Conservation (phyloP, 2,888 invertebrate species). For the Heliconius charithonia region DNA sequence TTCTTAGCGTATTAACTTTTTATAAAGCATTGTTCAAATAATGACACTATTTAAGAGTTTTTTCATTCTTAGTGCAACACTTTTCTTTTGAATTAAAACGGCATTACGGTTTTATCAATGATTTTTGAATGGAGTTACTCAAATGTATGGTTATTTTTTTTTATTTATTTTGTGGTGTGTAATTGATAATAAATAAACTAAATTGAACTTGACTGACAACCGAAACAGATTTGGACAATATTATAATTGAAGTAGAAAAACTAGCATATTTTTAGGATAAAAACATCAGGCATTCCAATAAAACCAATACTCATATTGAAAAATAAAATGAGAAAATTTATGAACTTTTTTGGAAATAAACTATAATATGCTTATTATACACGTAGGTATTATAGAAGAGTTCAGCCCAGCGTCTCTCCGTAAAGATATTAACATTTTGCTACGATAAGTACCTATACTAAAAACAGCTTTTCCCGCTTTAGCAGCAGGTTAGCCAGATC, state of each 20-base stretch:
- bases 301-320: neutral
- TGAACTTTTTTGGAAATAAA: neutral
- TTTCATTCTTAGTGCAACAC: neutral
- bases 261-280: neutral
- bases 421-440: too few relatives aligned
- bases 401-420: too few relatives aligned
- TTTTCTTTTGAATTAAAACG: conserved; percentile 10
- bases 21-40: conserved; percentile 23
- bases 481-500: too few relatives aligned
- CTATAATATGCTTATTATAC: too few relatives aligned
- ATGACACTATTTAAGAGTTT: neutral
- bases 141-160: neutral
- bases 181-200: conserved; percentile 3
- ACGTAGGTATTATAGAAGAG: too few relatives aligned
- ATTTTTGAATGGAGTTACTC: conserved; percentile 7
- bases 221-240: neutral
- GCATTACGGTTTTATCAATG: neutral
- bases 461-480: too few relatives aligned
- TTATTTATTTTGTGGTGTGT: conserved; percentile 1
- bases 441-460: too few relatives aligned
- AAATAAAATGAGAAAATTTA: neutral
- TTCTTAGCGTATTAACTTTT: conserved; percentile 29
- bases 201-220: conserved; percentile 8
- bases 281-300: neutral
- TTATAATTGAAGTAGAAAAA: neutral